Evolutionary conservation across 2,888 invertebrate genomes (phyloP).

Genomic region (Exocentrus adspersus): DNA sequence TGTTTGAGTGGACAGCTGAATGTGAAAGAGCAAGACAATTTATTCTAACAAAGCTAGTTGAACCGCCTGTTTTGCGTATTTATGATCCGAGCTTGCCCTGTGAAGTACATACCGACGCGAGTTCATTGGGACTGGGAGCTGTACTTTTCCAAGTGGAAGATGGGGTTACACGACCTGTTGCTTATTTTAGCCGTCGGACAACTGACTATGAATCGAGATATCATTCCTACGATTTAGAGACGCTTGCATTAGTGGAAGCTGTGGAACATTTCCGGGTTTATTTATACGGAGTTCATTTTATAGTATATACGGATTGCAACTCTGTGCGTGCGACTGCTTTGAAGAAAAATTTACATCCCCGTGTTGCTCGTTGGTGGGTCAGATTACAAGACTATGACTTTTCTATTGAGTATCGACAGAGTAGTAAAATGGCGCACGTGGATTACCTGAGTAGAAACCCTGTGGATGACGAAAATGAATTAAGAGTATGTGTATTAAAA

Average conservation of each 20-base stretch:
- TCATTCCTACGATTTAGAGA: conserved; percentile 41
- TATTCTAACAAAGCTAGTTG: neutral
- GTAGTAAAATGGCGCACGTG: conserved; percentile 10
- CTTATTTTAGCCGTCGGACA: conserved; percentile 33
- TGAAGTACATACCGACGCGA: conserved; percentile 1
- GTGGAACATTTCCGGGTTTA: conserved; percentile 39
- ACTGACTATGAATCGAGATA: conserved; percentile 33
- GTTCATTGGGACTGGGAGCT: neutral
- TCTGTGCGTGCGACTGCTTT: conserved; percentile 7
- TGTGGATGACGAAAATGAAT: too few relatives aligned
- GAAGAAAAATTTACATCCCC: conserved; percentile 1
- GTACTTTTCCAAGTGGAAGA: neutral
- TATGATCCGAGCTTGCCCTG: neutral
- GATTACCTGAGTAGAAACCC: neutral
- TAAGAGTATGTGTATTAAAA: too few relatives aligned
- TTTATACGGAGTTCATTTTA: conserved; percentile 36
- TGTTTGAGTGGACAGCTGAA: conserved; percentile 26
- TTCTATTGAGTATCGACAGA: conserved; percentile 4
- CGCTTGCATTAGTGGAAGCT: conserved; percentile 39
- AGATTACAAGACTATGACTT: conserved; percentile 22
- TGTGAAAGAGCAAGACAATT: conserved; percentile 23
- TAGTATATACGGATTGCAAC: conserved; percentile 37
- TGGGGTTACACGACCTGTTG: conserved; percentile 24
- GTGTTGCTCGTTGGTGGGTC: conserved; percentile 10
- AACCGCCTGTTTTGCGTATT: neutral